Percentiles rank a stretch among this genome's conserved stretches.
phyloP scores from a whole-genome alignment of 2,797 vertebrate genomes.

The Megalops cyprinoides region DNA sequence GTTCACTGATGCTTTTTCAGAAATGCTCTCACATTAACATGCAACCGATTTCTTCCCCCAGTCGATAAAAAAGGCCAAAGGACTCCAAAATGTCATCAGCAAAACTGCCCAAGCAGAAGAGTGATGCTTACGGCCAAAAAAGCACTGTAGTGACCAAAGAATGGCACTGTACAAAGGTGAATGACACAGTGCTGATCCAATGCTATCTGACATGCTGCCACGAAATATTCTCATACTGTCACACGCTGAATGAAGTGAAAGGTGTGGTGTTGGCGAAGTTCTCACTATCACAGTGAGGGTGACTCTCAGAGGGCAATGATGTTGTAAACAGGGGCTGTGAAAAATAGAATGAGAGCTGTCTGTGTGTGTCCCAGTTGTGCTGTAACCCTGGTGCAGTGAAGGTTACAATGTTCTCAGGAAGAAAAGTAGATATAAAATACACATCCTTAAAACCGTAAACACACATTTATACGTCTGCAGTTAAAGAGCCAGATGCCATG shows the following conservation, averaged over 20 bases:
- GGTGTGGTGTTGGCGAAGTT: neutral
- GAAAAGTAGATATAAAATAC: slow-evolving; percentile 13
- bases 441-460: slow-evolving; percentile 2
- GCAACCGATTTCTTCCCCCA: neutral
- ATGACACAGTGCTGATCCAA: neutral
- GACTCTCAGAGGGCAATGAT: neutral
- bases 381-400: neutral
- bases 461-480: neutral
- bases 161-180: neutral
- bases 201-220: neutral
- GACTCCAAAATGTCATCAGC: slow-evolving; percentile 19
- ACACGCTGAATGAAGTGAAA: neutral
- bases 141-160: neutral
- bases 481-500: neutral
- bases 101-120: neutral
- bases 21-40: neutral
- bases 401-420: slow-evolving; percentile 1
- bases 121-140: neutral
- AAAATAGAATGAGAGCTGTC: neutral
- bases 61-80: slow-evolving; percentile 15
- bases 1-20: neutral
- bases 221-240: neutral
- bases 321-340: neutral
- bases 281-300: neutral
- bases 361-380: neutral